Percentiles rank a stretch among this genome's conserved stretches.
Evolutionary conservation across 2,797 vertebrate species (phyloP).

Genomic region (Hirundo rustica): DNA sequence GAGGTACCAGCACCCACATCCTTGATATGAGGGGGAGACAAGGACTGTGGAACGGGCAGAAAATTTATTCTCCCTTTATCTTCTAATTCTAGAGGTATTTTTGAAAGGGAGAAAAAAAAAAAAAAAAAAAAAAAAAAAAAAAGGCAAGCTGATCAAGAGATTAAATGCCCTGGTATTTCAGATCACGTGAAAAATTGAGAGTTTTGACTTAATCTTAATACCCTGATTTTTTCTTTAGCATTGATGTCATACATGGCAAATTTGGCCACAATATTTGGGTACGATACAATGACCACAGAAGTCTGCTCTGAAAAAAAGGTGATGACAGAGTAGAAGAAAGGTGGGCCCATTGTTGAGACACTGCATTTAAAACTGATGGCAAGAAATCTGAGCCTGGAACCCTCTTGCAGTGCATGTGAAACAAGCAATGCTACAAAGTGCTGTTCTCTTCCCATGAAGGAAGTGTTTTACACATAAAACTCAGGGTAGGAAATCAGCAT

Average conservation of each 20-base stretch:
- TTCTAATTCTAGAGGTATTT: neutral
- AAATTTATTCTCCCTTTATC: neutral
- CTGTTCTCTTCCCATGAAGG: neutral
- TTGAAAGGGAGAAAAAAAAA: neutral
- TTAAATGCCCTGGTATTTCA: constrained; percentile 31
- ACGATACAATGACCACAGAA: neutral
- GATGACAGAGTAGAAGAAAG: neutral
- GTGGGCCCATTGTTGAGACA: neutral
- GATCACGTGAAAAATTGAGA: neutral
- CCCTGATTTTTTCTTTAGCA: neutral
- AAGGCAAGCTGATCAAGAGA: constrained; percentile 29
- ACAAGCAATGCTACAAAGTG: neutral
- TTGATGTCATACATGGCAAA: neutral
- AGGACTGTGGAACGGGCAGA: neutral
- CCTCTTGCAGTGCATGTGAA: neutral
- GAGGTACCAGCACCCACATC: neutral
- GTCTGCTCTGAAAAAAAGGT: neutral
- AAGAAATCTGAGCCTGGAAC: neutral
- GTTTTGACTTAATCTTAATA: neutral
- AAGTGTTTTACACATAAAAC: neutral
- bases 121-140: neutral
- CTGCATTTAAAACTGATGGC: rapidly evolving
- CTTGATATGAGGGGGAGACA: neutral
- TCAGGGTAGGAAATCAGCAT: neutral
- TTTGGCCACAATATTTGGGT: neutral